Evolutionary conservation across 2,797 vertebrate species (phyloP).

Genomic region (Apodemus agrarius): DNA sequence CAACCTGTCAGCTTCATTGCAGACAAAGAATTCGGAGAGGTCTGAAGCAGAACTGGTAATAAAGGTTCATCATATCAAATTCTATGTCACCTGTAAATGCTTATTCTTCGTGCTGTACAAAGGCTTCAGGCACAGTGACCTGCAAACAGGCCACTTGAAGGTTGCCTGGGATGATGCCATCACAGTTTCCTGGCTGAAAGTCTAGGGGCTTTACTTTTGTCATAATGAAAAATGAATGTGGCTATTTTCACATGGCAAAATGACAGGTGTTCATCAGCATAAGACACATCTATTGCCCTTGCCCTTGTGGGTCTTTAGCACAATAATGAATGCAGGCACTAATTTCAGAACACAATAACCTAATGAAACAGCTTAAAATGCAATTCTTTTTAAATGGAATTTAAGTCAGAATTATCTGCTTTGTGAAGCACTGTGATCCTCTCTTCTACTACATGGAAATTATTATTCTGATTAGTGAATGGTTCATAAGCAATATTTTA

Average conservation of each 20-base stretch:
- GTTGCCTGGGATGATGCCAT: slow-evolving; percentile 85
- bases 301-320: neutral
- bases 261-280: slow-evolving; percentile 30
- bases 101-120: slow-evolving; percentile 79
- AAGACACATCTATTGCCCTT: neutral
- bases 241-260: slow-evolving; percentile 35
- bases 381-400: neutral
- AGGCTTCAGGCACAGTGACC: slow-evolving; percentile 82
- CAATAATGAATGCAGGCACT: neutral
- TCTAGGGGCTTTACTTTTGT: slow-evolving; percentile 38
- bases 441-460: neutral
- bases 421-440: neutral
- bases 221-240: slow-evolving; percentile 57
- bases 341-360: neutral
- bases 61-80: slow-evolving; percentile 48
- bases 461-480: neutral
- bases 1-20: slow-evolving; percentile 57
- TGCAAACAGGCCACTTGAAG: slow-evolving; percentile 89
- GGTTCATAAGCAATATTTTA: neutral
- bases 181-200: slow-evolving; percentile 74
- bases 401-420: neutral
- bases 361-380: slow-evolving; percentile 12
- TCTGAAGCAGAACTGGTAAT: slow-evolving; percentile 34
- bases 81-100: slow-evolving; percentile 73
- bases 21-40: slow-evolving; percentile 43